Evolutionary conservation across 92 coral and sea anemone genomes (phyloP).

Genomic region (Chrysogorgia sp.): DNA sequence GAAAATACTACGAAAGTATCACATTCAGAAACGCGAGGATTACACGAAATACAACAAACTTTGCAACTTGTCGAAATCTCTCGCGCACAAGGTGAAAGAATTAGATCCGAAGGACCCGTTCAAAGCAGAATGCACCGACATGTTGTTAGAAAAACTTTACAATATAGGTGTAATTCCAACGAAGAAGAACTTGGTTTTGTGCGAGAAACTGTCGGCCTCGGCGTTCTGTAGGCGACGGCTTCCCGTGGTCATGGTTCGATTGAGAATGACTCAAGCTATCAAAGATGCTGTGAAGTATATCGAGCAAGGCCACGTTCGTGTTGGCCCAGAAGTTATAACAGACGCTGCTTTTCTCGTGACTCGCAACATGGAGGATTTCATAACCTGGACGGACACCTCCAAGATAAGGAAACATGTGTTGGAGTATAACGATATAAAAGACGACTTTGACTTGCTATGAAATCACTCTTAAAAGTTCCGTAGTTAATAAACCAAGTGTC

Average conservation of each 20-base stretch:
- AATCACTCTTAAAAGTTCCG: no score
- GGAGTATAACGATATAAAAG: conserved; percentile 92
- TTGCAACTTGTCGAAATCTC: conserved; percentile 68
- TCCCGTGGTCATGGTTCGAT: conserved; percentile 85
- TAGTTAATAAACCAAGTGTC: no score
- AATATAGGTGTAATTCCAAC: conserved; percentile 76
- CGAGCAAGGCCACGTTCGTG: conserved; percentile 94
- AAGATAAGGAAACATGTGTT: conserved; percentile 93
- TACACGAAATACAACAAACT: conserved; percentile 93
- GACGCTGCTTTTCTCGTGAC: conserved; percentile 97
- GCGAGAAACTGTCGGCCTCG: conserved; percentile 77
- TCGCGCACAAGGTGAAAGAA: conserved; percentile 82
- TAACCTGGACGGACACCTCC: conserved; percentile 98
- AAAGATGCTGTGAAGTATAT: conserved; percentile 91
- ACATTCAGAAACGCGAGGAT: conserved; percentile 95
- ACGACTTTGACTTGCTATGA: conserved; percentile 88
- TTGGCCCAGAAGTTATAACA: conserved; percentile 91
- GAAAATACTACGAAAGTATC: conserved; percentile 88
- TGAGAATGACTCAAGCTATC: conserved; percentile 84
- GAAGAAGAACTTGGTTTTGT: conserved; percentile 77
- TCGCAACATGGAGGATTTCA: conserved; percentile 92
- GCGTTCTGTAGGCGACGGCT: conserved; percentile 87
- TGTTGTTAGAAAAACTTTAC: conserved; percentile 79
- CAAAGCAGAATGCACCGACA: conserved; percentile 84
- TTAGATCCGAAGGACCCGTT: conserved; percentile 86